These are phyloP conservation scores for Drosophila nigricruria DNA, from an alignment of 2,888 invertebrate species.

Conservation along the genomic window DNA sequence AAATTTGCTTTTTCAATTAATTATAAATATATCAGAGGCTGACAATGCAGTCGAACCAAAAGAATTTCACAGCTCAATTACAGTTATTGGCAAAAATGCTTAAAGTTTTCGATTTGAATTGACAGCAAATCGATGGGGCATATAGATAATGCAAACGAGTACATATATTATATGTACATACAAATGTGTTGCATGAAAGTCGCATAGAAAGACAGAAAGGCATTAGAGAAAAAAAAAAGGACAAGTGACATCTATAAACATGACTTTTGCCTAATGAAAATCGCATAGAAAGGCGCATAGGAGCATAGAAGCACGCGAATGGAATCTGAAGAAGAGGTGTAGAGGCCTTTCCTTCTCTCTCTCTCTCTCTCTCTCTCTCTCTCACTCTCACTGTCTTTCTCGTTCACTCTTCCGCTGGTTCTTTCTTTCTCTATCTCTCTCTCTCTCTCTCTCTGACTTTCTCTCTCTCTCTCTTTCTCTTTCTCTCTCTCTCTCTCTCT, in stretches of 20 bases:
- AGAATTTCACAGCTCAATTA: conserved; percentile 16
- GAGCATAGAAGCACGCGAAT: no score
- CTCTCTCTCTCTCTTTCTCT: not conserved
- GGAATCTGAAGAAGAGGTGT: no score
- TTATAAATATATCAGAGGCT: conserved; percentile 21
- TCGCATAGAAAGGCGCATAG: no score
- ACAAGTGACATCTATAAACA: no score
- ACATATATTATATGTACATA: not conserved
- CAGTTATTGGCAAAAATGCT: not conserved
- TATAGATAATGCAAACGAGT: no score
- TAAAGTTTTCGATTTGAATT: not conserved
- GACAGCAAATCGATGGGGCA: conserved; percentile 1
- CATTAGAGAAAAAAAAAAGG: no score
- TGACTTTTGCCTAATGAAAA: no score
- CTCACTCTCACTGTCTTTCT: not conserved
- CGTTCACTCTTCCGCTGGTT: rapidly evolving
- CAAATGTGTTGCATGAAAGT: not conserved
- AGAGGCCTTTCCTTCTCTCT: no score
- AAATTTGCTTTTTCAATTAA: conserved; percentile 48
- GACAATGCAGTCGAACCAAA: not conserved
- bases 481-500: not conserved
- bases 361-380: not conserved
- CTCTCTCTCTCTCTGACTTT: not conserved
- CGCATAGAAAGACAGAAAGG: no score
- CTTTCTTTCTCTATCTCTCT: not conserved